Base-by-base conservation (phyloP, 2,888 invertebrate genomes). In the Lordiphosa andalusiaca region DNA sequence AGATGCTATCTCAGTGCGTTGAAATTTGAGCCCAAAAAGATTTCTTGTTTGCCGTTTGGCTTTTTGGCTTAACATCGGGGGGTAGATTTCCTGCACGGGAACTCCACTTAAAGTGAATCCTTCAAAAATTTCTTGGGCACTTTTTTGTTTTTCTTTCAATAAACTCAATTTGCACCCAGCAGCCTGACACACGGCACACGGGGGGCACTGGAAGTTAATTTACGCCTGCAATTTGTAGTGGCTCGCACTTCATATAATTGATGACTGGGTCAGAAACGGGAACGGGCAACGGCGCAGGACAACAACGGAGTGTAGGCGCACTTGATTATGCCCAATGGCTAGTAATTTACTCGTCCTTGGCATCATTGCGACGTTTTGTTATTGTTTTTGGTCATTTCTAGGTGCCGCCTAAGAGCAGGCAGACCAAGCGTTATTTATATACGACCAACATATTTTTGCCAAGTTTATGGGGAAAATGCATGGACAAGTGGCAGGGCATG, bases 131-230 rank as follows among this genome's bases (percentile, higher is more conserved):
- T 38, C 40, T 46, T 37, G 48, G n/a, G 16, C 38, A 36, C 63
- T 75, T 77, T 68, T 62, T 67, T n/a, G n/a, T n/a, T n/a, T n/a
- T n/a, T n/a, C n/a, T n/a, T 77, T 81, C 77, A 78, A 78, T 78
- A 75, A 78, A 61, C 68, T 38, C 64, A 66, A 66, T 66, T 67
- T 74, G 63, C 64, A 69, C 57, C 59, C 71, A 58, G 64, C 65
- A 56, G 55, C 44, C 39, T 46, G 40, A 21, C 16, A 13, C 16
- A 33, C 30, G 9, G 33, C 51, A 21, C 9, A 10, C 30, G 13
- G 44, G 9, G 33, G 49, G n/a, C n/a, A n/a, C n/a, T n/a, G n/a
- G 35, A 39, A 54, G 60, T 67, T 69, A 73, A 77, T 77, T 75
- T 77, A 71, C 75, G 71, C 71, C 48, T 55, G 69, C 73, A 75